A percentile compares a stretch with the other conserved stretches of the same genome.
Conservation (phyloP, 2,888 invertebrate species). For the Polydrusus pterygomalis region DNA sequence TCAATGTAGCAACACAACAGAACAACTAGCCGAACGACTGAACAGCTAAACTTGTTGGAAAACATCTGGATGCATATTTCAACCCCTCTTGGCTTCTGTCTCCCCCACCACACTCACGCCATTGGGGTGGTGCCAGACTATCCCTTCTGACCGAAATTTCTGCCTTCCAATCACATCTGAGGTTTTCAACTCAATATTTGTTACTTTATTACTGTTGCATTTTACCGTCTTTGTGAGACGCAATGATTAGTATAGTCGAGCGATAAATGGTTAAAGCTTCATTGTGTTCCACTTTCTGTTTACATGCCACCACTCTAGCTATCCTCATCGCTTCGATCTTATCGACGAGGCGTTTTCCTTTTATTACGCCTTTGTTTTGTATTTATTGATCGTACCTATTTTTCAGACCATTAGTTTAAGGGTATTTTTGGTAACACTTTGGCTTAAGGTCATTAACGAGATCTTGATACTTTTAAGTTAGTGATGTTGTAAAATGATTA, state of each 20-base stretch:
- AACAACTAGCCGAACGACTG: conserved; percentile 23
- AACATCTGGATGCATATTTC: conserved; percentile 57
- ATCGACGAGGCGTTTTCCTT: conserved; percentile 23
- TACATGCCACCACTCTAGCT: conserved; percentile 61
- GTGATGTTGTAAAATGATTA: not conserved
- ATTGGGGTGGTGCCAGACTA: conserved; percentile 52
- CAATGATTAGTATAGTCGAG: conserved; percentile 67
- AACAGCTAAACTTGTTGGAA: conserved; percentile 48
- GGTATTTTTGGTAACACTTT: not conserved
- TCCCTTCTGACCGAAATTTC: conserved; percentile 64
- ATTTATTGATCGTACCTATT: conserved; percentile 12
- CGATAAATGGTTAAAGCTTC: conserved; percentile 68
- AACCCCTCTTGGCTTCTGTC: conserved; percentile 54
- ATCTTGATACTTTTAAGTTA: not conserved
- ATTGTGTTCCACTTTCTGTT: conserved; percentile 64
- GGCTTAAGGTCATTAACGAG: not conserved
- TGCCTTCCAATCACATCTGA: conserved; percentile 71
- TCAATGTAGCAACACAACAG: conserved; percentile 21
- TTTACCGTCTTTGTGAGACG: conserved; percentile 66
- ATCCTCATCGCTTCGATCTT: conserved; percentile 21
- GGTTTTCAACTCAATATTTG: conserved; percentile 73
- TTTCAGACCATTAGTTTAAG: not conserved
- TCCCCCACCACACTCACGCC: conserved; percentile 24
- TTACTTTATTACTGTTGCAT: conserved; percentile 68
- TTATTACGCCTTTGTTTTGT: conserved; percentile 20